Evolutionary conservation across 2,113 vertebrate species (phyloP).

Genomic region (Psilopogon haemacephalus): DNA sequence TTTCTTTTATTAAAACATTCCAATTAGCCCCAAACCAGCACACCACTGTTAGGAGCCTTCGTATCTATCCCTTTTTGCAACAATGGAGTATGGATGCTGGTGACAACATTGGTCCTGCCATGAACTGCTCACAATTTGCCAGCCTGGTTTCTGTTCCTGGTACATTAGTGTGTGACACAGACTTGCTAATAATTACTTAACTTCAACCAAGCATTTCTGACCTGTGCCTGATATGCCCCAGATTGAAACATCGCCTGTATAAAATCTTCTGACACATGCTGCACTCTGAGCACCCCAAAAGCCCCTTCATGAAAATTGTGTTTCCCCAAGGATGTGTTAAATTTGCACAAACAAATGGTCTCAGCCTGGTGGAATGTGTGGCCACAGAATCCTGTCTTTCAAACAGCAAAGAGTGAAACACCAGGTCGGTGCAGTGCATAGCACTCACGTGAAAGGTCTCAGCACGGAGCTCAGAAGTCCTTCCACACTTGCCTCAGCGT

Average conservation of each 20-base stretch:
- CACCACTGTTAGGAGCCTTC: neutral
- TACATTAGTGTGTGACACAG: rapidly evolving
- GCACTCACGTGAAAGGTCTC: neutral
- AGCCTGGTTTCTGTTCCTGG: neutral
- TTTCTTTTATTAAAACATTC: too few relatives aligned
- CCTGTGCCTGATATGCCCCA: neutral
- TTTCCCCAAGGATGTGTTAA: neutral
- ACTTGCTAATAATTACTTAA: neutral
- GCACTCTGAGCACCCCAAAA: neutral
- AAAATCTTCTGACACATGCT: too few relatives aligned
- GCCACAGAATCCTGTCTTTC: neutral
- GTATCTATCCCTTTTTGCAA: neutral
- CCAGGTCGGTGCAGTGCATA: rapidly evolving
- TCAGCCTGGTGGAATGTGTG: neutral
- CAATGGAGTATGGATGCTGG: neutral
- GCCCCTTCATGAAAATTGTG: neutral
- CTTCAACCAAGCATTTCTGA: neutral
- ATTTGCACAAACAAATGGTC: neutral
- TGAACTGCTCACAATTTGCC: neutral
- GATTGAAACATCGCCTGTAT: neutral
- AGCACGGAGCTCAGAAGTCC: neutral
- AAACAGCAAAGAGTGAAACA: neutral
- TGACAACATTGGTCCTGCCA: rapidly evolving
- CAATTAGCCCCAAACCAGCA: too few relatives aligned
- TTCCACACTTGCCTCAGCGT: neutral